These are phyloP conservation scores for Zaprionus ghesquierei DNA, from an alignment of 1,140 invertebrate species.

Conservation along the genomic window DNA sequence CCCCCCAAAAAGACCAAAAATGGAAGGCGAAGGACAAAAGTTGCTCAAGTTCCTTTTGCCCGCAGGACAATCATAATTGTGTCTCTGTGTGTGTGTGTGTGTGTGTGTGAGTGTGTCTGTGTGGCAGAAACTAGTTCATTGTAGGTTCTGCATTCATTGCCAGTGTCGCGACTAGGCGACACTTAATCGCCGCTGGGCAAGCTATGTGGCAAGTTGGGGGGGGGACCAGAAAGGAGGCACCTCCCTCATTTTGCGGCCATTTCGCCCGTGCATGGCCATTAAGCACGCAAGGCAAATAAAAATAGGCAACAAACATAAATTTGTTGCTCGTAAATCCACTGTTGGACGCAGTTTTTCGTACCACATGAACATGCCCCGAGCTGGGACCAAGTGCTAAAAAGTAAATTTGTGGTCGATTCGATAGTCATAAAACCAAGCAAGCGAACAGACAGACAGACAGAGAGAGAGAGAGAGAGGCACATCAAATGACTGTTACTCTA, in stretches of 20 bases:
- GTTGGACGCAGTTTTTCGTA: conserved; percentile 41
- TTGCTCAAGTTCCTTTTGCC: neutral
- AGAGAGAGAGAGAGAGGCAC: conserved; percentile 19
- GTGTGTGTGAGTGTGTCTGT: conserved; percentile 4
- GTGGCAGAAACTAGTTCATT: conserved; percentile 54
- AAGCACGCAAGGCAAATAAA: conserved; percentile 80
- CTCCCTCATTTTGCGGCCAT: conserved; percentile 19
- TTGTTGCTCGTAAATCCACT: conserved; percentile 79
- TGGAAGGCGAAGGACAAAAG: neutral
- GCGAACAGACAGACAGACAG: neutral
- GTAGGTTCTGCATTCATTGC: conserved; percentile 18
- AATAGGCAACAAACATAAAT: conserved; percentile 81
- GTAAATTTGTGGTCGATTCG: conserved; percentile 81
- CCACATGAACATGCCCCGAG: conserved; percentile 59
- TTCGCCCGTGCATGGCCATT: conserved; percentile 52
- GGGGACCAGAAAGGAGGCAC: neutral
- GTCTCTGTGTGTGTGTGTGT: neutral
- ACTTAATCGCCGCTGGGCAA: conserved; percentile 37
- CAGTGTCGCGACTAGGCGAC: conserved; percentile 36
- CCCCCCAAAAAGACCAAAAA: conserved; percentile 2
- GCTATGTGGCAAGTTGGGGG: neutral
- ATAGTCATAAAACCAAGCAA: conserved; percentile 71
- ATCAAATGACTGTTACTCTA: conserved; percentile 27
- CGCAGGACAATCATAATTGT: conserved; percentile 23
- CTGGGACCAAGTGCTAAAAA: conserved; percentile 79